These are phyloP conservation scores for Syrrhaptes paradoxus DNA, from an alignment of 2,113 vertebrate genomes.

Conservation along the genomic window DNA sequence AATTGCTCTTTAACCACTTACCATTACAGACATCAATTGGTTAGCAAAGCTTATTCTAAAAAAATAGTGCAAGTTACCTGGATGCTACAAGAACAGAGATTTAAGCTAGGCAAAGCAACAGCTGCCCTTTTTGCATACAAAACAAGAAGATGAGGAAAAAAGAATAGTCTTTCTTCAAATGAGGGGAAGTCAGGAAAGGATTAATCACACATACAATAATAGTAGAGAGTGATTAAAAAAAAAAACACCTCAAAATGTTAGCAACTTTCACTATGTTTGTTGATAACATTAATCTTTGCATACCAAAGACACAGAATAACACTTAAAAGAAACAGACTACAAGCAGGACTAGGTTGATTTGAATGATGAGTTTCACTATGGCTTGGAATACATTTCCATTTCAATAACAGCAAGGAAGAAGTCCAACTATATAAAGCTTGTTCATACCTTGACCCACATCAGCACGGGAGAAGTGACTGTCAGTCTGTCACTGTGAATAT, in stretches of 20 bases:
- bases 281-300: background rate
- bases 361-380: background rate
- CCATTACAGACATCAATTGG: background rate
- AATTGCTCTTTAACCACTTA: background rate
- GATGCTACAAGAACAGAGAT: background rate
- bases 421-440: background rate
- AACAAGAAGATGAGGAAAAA: background rate
- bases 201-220: background rate
- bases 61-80: background rate
- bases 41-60: background rate
- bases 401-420: background rate
- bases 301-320: background rate
- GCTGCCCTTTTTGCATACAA: background rate
- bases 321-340: background rate
- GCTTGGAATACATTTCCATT: background rate
- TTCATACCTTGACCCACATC: constrained; percentile 94
- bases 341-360: background rate
- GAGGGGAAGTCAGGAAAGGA: background rate
- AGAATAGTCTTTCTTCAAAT: background rate
- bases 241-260: background rate
- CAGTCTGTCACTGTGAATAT: constrained; percentile 83
- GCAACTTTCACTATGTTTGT: background rate
- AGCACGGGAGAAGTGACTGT: constrained; percentile 93
- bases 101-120: background rate
- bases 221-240: background rate